These are phyloP conservation scores for Drosophila chauvacae DNA, from an alignment of 1,140 invertebrate genomes.

Conservation along the genomic window DNA sequence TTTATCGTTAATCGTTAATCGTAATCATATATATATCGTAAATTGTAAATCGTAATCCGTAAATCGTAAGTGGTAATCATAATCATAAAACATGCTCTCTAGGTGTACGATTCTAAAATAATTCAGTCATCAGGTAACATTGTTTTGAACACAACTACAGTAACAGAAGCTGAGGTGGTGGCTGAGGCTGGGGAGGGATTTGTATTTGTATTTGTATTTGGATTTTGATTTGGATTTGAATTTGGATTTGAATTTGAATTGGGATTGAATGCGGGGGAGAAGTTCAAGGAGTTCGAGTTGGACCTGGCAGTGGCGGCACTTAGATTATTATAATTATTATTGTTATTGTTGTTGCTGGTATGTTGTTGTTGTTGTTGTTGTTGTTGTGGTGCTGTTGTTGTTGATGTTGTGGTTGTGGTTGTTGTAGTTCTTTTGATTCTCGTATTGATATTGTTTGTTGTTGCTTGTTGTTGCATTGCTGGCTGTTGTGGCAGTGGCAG, in stretches of 20 bases:
- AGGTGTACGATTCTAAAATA: slow-evolving; percentile 82
- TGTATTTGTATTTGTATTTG: slow-evolving; percentile 4
- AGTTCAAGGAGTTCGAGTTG: neutral
- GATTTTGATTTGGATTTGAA: neutral
- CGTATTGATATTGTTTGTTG: slow-evolving; percentile 20
- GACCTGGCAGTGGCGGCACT: slow-evolving; percentile 46
- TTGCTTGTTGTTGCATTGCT: slow-evolving; percentile 15
- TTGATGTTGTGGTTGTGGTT: slow-evolving; percentile 10
- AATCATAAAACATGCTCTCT: slow-evolving; percentile 75
- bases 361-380: slow-evolving; percentile 32
- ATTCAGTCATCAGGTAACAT: slow-evolving; percentile 85
- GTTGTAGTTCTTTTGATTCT: slow-evolving; percentile 29
- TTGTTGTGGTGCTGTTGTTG: slow-evolving; percentile 21
- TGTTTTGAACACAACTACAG: slow-evolving; percentile 85
- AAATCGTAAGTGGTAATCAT: slow-evolving; percentile 32
- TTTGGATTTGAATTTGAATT: neutral
- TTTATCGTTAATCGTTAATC: neutral
- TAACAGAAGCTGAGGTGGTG: slow-evolving; percentile 81
- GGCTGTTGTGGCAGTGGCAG: slow-evolving; percentile 30
- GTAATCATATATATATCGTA: slow-evolving; percentile 5
- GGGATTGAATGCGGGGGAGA: slow-evolving; percentile 20
- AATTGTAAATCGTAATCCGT: slow-evolving; percentile 20
- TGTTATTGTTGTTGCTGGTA: slow-evolving; percentile 49
- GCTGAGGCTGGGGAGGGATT: slow-evolving; percentile 45
- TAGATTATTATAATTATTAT: slow-evolving; percentile 44